Evolutionary conservation across 2,113 vertebrate genomes (phyloP).

Genomic region (Bubalus kerabau): DNA sequence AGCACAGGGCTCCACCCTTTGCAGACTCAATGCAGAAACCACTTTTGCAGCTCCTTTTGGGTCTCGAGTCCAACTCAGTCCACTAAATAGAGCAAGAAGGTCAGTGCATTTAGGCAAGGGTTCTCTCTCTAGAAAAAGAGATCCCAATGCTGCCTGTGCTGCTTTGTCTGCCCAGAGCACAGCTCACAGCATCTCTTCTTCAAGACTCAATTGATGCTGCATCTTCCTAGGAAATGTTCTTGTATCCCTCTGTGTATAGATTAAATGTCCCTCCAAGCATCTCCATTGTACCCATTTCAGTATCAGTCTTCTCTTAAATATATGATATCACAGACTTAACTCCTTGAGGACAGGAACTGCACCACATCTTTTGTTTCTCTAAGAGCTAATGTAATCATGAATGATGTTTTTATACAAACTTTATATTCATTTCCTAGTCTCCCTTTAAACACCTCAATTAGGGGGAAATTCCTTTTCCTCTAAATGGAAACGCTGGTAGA

Average conservation of each 20-base stretch:
- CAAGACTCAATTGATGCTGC: neutral
- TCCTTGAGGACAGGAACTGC: too few species aligned
- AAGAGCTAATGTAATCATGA: neutral
- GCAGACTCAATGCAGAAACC: neutral
- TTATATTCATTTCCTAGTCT: neutral
- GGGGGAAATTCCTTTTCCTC: neutral
- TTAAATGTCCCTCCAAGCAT: neutral
- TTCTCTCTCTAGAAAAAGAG: neutral
- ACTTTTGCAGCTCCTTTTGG: neutral
- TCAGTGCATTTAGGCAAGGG: neutral
- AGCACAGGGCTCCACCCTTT: neutral
- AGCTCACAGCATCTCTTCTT: neutral
- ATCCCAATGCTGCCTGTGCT: fast-evolving
- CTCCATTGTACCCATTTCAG: neutral
- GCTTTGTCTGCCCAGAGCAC: neutral
- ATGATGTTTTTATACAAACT: neutral
- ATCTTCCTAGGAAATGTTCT: neutral
- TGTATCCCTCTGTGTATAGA: neutral
- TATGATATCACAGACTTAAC: neutral
- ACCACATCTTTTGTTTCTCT: neutral
- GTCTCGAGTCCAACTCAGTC: neutral
- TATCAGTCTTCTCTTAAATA: neutral
- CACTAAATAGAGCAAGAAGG: neutral
- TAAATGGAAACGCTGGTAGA: neutral
- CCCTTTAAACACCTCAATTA: neutral